Percentiles rank a stretch among this genome's conserved stretches.
phyloP scores from a whole-genome alignment of 2,797 vertebrate genomes.

The Gouania willdenowi region DNA sequence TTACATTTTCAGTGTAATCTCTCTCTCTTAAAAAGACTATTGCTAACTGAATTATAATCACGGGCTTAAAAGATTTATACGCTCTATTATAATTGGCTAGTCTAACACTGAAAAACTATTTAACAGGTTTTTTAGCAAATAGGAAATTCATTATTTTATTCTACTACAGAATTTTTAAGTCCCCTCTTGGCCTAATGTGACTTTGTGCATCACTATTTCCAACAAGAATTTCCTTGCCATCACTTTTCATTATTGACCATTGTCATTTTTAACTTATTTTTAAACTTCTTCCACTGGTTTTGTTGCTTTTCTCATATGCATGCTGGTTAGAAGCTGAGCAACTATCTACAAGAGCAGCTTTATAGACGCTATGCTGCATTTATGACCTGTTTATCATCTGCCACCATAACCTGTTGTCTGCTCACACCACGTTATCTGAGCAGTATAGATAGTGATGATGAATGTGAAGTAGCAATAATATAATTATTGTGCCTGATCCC shows the following conservation, averaged over 20 bases:
- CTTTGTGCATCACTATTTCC: conserved; percentile 2
- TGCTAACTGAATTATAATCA: no score
- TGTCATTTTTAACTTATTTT: conserved; percentile 30
- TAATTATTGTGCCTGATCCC: conserved; percentile 68
- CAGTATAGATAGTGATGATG: conserved; percentile 66
- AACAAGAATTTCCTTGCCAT: conserved; percentile 18
- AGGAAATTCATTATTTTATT: no score
- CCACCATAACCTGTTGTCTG: conserved; percentile 69
- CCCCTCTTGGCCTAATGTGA: neutral
- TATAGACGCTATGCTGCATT: conserved; percentile 40
- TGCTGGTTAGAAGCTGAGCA: conserved; percentile 20
- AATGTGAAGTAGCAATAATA: conserved; percentile 67
- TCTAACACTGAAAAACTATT: no score
- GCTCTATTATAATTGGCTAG: no score
- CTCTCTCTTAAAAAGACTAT: no score
- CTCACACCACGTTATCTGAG: conserved; percentile 51
- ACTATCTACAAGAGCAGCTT: conserved; percentile 27
- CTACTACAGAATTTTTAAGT: no score
- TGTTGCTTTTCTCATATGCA: conserved; percentile 22
- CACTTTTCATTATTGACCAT: conserved; percentile 26
- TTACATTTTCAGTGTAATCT: no score
- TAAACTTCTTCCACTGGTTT: conserved; percentile 30
- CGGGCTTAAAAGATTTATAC: no score
- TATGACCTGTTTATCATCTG: conserved; percentile 47
- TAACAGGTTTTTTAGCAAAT: no score